Base-by-base conservation (phyloP, 92 coral and sea anemone genomes). In the Parazoanthus atlanticus region DNA sequence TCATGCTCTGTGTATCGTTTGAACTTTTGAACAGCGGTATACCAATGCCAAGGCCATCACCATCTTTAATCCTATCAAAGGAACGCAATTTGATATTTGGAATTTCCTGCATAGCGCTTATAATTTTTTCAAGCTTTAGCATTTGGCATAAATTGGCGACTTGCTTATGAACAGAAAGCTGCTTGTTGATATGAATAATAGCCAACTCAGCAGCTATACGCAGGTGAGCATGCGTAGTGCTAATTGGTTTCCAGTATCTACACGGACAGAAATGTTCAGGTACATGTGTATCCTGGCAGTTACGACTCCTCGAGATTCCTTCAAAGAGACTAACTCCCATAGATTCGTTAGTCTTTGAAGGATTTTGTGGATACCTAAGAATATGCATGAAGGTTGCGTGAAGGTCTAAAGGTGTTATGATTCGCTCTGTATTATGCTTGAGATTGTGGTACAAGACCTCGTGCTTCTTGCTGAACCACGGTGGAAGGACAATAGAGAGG, bases 211-310 rank as follows among this genome's bases (percentile, higher is more conserved):
- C 97, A 13, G 95, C 90, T 16, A 89, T 86, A 19, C 74, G 81
- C 10, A 89, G 86, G 64, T 94, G 93, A 73, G 90, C 81, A 64
- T 89, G 91, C 30, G 90, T 26, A 2, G 34, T 84, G 29, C 85
- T 77, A 54, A 92, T 79, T 23, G 90, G 92, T 19, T 85, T 71
- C 93, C 93, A 91, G 17, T 70, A 72, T 5, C 91, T 88, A 72
- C 97, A 94, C 0, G 97, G 97, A 69, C 97, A 94, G 67, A 94
- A 94, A 65, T 92, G 88, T 29, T 88, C 91, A 8, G 97, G 97
- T 40, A 94, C 85, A 12, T 83, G 56, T 25, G 97, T 95, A 21
- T 92, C 90, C 28, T 77, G 80, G 78, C 97, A 94, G 13, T 84
- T 82, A 17, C 97, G 89, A 26, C 33, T 92, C 32, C 67, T 74